Conservation (phyloP, 2,888 invertebrate genomes). For the Metellina segmentata region DNA sequence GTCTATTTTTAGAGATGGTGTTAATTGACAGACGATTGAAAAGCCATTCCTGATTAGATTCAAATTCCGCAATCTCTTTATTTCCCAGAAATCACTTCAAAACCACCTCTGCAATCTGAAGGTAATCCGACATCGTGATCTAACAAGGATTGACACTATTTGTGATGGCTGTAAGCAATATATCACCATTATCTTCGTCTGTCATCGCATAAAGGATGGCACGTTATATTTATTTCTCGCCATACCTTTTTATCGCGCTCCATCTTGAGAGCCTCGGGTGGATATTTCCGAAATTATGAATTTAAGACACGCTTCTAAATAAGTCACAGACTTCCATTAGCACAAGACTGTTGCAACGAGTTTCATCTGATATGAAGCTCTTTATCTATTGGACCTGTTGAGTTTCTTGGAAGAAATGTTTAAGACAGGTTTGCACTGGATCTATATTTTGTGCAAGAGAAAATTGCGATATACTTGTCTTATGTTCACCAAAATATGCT, state of each 20-base stretch:
- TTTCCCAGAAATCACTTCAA: background rate
- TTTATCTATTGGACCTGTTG: background rate
- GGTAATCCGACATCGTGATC: background rate
- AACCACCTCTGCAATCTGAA: background rate
- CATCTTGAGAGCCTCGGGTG: background rate
- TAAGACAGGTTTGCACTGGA: no score
- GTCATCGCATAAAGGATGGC: background rate
- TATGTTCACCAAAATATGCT: no score
- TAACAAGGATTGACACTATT: background rate
- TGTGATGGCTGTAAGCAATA: background rate
- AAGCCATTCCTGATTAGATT: background rate
- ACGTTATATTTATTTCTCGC: constrained; percentile 16
- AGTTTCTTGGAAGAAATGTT: background rate
- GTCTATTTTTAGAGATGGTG: no score
- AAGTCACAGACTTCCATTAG: background rate
- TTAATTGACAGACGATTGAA: no score
- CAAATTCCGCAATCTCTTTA: background rate
- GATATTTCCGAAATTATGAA: background rate
- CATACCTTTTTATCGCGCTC: constrained; percentile 12
- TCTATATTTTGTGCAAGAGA: no score
- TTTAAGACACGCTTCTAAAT: background rate
- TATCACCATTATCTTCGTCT: constrained; percentile 4
- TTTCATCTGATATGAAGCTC: background rate
- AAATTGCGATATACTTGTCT: no score
- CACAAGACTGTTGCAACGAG: background rate